phyloP scores from a whole-genome alignment of 2,113 vertebrate species.

The Hyaena hyaena region DNA sequence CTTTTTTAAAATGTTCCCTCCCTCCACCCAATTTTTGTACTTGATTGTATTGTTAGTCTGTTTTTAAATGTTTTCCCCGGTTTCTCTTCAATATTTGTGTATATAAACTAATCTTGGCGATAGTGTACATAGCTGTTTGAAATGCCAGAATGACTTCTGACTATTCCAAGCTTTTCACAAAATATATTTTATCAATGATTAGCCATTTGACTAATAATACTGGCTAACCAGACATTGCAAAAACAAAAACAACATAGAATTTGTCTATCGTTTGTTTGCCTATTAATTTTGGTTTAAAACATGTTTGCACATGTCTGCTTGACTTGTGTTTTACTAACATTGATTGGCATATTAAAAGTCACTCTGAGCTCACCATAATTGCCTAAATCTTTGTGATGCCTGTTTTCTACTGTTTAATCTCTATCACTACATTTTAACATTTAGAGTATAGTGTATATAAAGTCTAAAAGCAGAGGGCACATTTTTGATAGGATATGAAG shows the following conservation, averaged over 20 bases:
- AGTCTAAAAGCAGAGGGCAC: conserved; percentile 1
- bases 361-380: conserved; percentile 82
- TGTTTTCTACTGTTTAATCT: conserved; percentile 58
- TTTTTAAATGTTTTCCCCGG: conserved; percentile 83
- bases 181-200: conserved; percentile 74
- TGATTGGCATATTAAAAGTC: conserved; percentile 88
- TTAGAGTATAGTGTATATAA: conserved; percentile 26
- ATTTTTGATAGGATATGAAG: conserved; percentile 26
- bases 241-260: conserved; percentile 58
- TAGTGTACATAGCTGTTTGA: conserved; percentile 83
- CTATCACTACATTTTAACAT: conserved; percentile 36
- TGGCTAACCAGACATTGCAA: conserved; percentile 75
- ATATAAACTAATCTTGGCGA: conserved; percentile 83
- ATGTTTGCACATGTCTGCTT: conserved; percentile 83
- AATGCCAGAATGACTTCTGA: conserved; percentile 79
- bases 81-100: conserved; percentile 81
- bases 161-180: conserved; percentile 75
- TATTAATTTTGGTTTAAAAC: conserved; percentile 80
- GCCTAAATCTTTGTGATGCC: conserved; percentile 72
- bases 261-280: conserved; percentile 76
- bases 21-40: conserved; percentile 82
- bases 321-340: conserved; percentile 84
- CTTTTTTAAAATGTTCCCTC: conserved; percentile 78
- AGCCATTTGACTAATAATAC: conserved; percentile 73
- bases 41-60: conserved; percentile 83